Evolutionary conservation across 1,140 invertebrate species (phyloP), one percentile per base, ranked within the genome.

Genomic region (Pachyrhynchus sulphureomaculatus): DNA sequence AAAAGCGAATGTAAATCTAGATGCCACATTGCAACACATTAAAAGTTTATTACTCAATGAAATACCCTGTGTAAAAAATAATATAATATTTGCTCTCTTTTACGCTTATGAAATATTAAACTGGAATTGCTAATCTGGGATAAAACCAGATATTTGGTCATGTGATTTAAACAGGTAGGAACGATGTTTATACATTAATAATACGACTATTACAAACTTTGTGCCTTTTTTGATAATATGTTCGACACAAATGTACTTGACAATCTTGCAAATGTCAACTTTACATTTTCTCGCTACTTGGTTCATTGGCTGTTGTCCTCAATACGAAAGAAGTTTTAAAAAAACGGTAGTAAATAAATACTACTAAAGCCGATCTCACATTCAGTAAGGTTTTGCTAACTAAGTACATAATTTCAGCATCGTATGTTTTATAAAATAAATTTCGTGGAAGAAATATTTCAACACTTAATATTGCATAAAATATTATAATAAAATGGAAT

Each of bases 191-290:
- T 34, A 33, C 17, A 48, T 57, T 47, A 42, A 37, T 37, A 36
- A 12, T 32, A 18, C 23, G 39, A n/a, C n/a, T 42, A 55, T 47
- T 37, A 42, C 29, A 48, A 32, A 10, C 4, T 41, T 51, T 59
- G 56, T 59, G 56, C 29, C 56, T 59, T 59, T 51, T 51, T 47
- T 51, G 56, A 59, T 59, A 59, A 59, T 51, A 59, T 23, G 26
- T 59, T 59, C 13, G 56, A 59, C 56, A 59, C 56, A 59, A 59
- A 51, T 42, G 6, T 26, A 34, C n/a, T 33, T 1, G 10, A 8
- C 17, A 18, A 51, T 51, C 48, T 54, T 21, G 55, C 55, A 37
- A 26, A 24, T 48, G 55, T 58, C 55, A 58, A 58, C 53, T 10
- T 48, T 12, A 4, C 26, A 33, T 13, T 5, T 26, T 13, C 17